Percentiles rank a stretch among this genome's conserved stretches.
Conservation (phyloP, 2,113 vertebrate genomes). For the Trogon melanurus region DNA sequence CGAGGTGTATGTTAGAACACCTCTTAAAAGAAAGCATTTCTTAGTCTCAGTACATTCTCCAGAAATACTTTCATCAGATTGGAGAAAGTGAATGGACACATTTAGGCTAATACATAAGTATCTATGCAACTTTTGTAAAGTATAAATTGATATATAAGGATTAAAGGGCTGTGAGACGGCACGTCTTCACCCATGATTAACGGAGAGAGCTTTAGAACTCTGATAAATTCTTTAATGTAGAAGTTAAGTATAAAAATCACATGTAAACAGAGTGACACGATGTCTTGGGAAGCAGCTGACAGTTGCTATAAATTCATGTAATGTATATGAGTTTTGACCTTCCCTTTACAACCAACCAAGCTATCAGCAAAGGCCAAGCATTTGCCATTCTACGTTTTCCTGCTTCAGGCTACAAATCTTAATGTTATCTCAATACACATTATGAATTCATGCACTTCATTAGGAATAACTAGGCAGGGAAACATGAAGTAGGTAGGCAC, state of each 20-base stretch:
- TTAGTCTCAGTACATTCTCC: not conserved
- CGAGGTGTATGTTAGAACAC: not conserved
- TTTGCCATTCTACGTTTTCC: not conserved
- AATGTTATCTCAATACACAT: not conserved
- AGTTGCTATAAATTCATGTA: not conserved
- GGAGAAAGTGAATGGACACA: not conserved
- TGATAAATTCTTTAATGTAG: not conserved
- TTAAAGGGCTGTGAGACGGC: not conserved
- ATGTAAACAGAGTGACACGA: not conserved
- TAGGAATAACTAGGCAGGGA: not conserved
- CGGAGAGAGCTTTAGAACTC: not conserved
- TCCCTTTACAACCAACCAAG: not conserved
- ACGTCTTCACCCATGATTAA: not conserved
- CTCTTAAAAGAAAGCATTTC: not conserved
- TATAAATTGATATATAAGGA: not conserved
- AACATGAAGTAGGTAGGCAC: not conserved
- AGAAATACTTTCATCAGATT: not conserved
- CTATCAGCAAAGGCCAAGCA: not conserved
- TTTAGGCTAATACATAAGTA: not conserved
- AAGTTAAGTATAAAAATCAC: constrained; percentile 12
- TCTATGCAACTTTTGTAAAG: not conserved
- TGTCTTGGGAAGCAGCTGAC: not conserved
- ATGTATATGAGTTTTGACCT: constrained; percentile 13
- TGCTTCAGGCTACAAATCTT: not conserved
- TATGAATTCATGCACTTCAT: not conserved